Evolutionary conservation across 1,140 invertebrate species (phyloP), one percentile per base, ranked within the genome.

Genomic region (Papilio polyxenes): DNA sequence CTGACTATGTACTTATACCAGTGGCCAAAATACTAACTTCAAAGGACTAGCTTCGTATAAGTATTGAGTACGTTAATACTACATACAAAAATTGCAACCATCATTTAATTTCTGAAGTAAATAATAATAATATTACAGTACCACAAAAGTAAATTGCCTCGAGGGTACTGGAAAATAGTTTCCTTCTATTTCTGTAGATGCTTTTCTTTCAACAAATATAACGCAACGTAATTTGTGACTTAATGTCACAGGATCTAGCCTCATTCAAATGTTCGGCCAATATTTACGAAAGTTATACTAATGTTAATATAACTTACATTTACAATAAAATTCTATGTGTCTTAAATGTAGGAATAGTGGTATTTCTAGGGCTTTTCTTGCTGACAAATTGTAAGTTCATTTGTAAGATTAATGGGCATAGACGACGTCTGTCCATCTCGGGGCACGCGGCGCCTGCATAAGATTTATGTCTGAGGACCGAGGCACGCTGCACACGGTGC

Each of bases 381-480:
- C 51, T 65, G 78, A 69, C 78, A 69, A 80, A 80, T 80, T 65
- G 78, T 69, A 69, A 62, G 78, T 80, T 80, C 62, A 69, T 80
- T 80, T 80, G 78, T 69, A 23, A 80, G 78, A 80, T 80, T 80
- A 80, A 80, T 80, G 78, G 13, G n/a, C 11, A 59, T 56, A 79
- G 77, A 56, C 37, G 78, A 80, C 78, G 62, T 80, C 37, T 80
- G 78, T 80, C 78, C 78, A 51, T 80, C 78, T 80, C 56, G 59
- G 62, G 23, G 62, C 59, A 80, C 37, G 59, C 37, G 78, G 78
- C 78, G 78, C 44, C 20, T 80, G 59, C 78, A 80, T 80, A 80
- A 80, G 78, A 80, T 80, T 80, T 80, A 80, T 80, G 78, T 62
- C 17, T 44, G 53, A 79, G 37, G 59, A 20, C 44, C 20, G 75